These are phyloP conservation scores for Protophormia terraenovae DNA, from an alignment of 2,888 invertebrate genomes.

Conservation along the genomic window DNA sequence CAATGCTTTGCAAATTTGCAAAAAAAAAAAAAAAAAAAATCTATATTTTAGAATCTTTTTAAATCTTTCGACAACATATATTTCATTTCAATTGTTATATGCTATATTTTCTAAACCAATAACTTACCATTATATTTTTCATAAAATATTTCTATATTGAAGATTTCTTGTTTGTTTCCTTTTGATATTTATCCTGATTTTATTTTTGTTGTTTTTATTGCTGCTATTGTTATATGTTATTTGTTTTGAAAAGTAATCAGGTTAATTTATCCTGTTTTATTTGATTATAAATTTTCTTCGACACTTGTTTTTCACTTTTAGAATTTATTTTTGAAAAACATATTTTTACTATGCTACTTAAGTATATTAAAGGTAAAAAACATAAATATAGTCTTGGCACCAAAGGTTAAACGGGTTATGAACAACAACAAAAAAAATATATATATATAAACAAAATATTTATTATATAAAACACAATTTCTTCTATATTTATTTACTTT, in stretches of 20 bases:
- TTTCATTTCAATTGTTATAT: too few relatives aligned
- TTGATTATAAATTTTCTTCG: neutral
- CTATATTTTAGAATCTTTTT: too few relatives aligned
- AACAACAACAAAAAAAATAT: neutral
- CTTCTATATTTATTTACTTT: neutral
- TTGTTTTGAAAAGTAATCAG: neutral
- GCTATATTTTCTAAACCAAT: neutral
- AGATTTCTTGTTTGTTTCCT: neutral
- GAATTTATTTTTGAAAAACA: neutral
- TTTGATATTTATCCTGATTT: neutral
- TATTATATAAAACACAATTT: neutral
- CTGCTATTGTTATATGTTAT: too few relatives aligned
- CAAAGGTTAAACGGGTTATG: neutral
- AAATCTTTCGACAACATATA: too few relatives aligned
- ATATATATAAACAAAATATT: neutral
- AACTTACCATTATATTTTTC: neutral
- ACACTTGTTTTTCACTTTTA: neutral
- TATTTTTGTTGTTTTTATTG: neutral
- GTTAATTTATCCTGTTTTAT: constrained; percentile 1
- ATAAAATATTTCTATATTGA: neutral
- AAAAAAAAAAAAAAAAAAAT: too few relatives aligned
- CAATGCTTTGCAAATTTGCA: too few relatives aligned
- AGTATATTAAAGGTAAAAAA: neutral
- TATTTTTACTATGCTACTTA: neutral
- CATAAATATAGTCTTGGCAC: neutral